A percentile compares a stretch with the other conserved stretches of the same genome.
Conservation (phyloP, 64 coral and sea anemone genomes). For the Montipora cactus region DNA sequence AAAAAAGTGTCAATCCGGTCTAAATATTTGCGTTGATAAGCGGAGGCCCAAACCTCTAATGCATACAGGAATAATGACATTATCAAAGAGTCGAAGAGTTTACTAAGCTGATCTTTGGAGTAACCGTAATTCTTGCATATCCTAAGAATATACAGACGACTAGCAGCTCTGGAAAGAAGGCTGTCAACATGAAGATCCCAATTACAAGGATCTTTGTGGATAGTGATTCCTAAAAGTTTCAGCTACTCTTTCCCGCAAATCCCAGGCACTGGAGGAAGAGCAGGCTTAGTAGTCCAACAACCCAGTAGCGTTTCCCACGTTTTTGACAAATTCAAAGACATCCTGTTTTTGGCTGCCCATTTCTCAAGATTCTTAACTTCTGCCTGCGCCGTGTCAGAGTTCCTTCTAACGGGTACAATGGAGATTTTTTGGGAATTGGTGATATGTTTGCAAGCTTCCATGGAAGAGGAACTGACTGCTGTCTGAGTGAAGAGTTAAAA, state of each 20-base stretch:
- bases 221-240: neutral
- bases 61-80: slow-evolving; percentile 29
- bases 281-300: neutral
- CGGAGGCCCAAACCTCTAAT: slow-evolving; percentile 59
- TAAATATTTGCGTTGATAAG: neutral
- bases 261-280: slow-evolving; percentile 8
- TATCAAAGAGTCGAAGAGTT: slow-evolving; percentile 32
- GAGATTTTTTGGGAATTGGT: slow-evolving; percentile 42
- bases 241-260: neutral
- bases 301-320: neutral
- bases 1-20: neutral
- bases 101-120: neutral
- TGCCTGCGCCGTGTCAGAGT: slow-evolving; percentile 6
- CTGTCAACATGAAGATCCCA: slow-evolving; percentile 13
- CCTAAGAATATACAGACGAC: slow-evolving; percentile 45
- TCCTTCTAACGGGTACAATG: neutral
- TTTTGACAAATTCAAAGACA: slow-evolving; percentile 16
- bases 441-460: slow-evolving; percentile 57
- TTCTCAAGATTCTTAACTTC: slow-evolving; percentile 31
- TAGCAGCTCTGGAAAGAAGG: slow-evolving; percentile 10
- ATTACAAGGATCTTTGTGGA: slow-evolving; percentile 11
- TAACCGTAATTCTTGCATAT: slow-evolving; percentile 37
- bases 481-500: slow-evolving; percentile 31
- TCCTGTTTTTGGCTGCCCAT: slow-evolving; percentile 14
- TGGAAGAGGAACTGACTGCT: slow-evolving; percentile 12